Percentiles rank a stretch among this genome's conserved stretches.
Evolutionary conservation across 2,113 vertebrate species (phyloP).

Genomic region (Sula dactylatra): DNA sequence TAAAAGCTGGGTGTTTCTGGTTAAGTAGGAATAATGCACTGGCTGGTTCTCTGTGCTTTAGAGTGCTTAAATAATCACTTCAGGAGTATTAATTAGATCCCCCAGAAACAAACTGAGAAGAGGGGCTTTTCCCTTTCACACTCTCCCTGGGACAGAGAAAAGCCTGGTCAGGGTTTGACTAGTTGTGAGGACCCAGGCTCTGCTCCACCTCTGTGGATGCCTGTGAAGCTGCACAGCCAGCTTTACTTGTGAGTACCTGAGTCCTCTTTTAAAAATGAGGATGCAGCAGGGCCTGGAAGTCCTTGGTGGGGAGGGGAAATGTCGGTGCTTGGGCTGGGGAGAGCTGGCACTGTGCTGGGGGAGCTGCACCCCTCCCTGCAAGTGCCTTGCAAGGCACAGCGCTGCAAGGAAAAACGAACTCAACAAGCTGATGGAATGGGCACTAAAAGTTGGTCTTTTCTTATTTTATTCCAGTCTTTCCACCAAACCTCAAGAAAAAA

Average conservation of each 20-base stretch:
- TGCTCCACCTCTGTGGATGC: not conserved
- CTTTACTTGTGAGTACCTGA: accelerated
- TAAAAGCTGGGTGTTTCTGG: not conserved
- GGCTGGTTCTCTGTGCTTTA: not conserved
- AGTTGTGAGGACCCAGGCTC: not conserved
- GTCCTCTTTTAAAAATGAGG: not conserved
- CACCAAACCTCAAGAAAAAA: not conserved
- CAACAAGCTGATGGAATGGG: not conserved
- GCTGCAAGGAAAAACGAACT: not conserved
- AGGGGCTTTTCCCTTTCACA: not conserved
- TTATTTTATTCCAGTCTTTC: not conserved
- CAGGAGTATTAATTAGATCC: not conserved
- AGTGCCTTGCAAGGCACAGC: not conserved
- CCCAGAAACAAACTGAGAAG: not conserved
- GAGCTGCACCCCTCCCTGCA: not conserved
- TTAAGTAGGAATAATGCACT: not conserved
- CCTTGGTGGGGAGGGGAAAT: not conserved
- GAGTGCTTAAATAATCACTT: not conserved
- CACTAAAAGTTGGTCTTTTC: not conserved
- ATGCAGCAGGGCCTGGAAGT: not conserved
- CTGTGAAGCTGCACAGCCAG: not conserved
- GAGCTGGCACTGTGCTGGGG: not conserved
- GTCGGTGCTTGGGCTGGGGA: not conserved
- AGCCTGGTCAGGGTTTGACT: not conserved
- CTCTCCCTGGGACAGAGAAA: not conserved